Conservation (phyloP, 2,888 invertebrate genomes). For the Myopa testacea region DNA sequence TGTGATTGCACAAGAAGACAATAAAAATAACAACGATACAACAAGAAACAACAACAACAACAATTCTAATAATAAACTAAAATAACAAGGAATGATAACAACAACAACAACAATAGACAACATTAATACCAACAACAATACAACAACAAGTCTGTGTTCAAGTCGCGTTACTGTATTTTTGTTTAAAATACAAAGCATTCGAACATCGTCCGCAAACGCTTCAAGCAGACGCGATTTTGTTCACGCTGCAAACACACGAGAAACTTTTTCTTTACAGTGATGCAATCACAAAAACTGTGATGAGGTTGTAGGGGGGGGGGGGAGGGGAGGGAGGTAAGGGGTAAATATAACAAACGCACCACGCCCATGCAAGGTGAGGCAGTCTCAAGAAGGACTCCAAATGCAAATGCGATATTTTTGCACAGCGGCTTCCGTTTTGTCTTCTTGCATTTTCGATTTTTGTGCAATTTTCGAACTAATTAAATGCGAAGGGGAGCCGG, state of each 20-base stretch:
- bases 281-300: constrained; percentile 14
- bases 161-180: neutral
- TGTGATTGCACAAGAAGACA: constrained; percentile 11
- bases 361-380: neutral
- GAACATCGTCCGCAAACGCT: neutral
- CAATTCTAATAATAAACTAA: neutral
- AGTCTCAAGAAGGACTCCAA: neutral
- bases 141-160: neutral
- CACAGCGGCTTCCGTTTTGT: neutral
- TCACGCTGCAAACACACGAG: neutral
- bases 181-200: neutral
- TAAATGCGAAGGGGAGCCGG: neutral
- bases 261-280: neutral
- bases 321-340: neutral
- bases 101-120: neutral
- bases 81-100: neutral
- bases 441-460: constrained; percentile 25
- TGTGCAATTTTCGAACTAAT: constrained; percentile 22
- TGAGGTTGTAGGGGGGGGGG: neutral
- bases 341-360: no score
- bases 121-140: neutral
- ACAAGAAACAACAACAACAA: neutral
- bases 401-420: constrained; percentile 1
- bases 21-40: constrained; percentile 1
- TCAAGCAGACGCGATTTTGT: constrained; percentile 21